phyloP scores from a whole-genome alignment of 2,888 invertebrate species.

The Chaitophorus viminalis region DNA sequence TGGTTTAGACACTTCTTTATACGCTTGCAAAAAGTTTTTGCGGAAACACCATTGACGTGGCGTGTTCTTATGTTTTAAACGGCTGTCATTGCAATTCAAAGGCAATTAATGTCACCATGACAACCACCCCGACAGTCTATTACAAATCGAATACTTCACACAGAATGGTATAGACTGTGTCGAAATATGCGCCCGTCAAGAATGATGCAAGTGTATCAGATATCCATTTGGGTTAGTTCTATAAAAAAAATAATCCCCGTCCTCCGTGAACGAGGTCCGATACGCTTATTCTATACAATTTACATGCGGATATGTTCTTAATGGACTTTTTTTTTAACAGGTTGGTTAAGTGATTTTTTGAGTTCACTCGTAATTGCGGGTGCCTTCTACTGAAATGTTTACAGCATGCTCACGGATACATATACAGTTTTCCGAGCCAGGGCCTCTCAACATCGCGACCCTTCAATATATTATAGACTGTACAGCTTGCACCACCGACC shows the following conservation, averaged over 20 bases:
- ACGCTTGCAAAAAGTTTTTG: too few relatives aligned
- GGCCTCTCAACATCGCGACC: conserved; percentile 29
- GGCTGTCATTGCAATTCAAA: neutral
- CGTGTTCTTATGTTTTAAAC: too few relatives aligned
- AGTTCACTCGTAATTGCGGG: conserved; percentile 10
- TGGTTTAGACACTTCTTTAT: too few relatives aligned
- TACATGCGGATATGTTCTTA: neutral
- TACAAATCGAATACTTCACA: neutral
- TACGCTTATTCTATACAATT: neutral
- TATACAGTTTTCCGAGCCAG: neutral
- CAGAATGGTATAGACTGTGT: too few relatives aligned
- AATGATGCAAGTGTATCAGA: too few relatives aligned
- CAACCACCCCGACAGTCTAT: neutral
- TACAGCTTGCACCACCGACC: neutral
- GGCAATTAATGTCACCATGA: neutral
- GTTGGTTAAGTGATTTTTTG: conserved; percentile 52
- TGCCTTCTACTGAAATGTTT: conserved; percentile 25
- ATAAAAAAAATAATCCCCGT: too few relatives aligned
- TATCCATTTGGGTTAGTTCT: too few relatives aligned
- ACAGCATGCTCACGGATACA: neutral
- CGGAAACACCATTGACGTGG: too few relatives aligned
- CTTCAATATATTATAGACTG: neutral
- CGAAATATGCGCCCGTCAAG: too few relatives aligned
- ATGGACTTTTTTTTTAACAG: neutral
- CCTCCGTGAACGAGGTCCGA: neutral